Evolutionary conservation across 2,888 invertebrate genomes (phyloP), one percentile per base, ranked within the genome.

Genomic region (Oligia strigilis): DNA sequence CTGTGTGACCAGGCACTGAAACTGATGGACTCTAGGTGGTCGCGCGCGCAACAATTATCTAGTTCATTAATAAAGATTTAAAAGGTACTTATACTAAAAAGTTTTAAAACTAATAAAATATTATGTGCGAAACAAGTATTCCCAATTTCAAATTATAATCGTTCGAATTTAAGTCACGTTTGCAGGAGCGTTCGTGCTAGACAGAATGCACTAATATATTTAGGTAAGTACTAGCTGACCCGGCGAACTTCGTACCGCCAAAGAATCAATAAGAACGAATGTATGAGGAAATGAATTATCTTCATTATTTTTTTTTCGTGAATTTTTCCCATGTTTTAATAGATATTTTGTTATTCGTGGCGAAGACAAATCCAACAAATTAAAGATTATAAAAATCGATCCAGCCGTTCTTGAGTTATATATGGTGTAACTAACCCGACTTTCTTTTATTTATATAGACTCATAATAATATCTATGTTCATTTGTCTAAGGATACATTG

Each of bases 401-500:
- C 40, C 40, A 40, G 5, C 4, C 40, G 40, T 40, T 40, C 40
- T 40, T 40, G 40, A 40, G 40, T 40, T 5, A 40, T 40, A 40
- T 4, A 40, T 40, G 4, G 40, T 40, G 40, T 40, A 40, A 40
- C 40, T 40, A 40, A 40, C 40, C 40, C 40, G 40, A 40, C 40
- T 40, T 40, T 40, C 4, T 40, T 40, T 40, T 40, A 40, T 40
- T 40, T 40, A 40, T 40, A 40, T 5, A 40, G 40, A 40, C 5
- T 11, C 19, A 58, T 46, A 36, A 52, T 52, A 40, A 40, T 1
- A 23, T 14, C 17, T 40, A 52, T 36, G 43, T 75, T 74, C 46
- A 70, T 65, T 65, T 52, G n/a, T 19, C 11, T 67, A 58, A 66
- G n/a, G 23, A 74, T 74, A 58, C 76, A 75, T 55, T 40, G 19